These are phyloP conservation scores for Anas flavirostris DNA, from an alignment of 2,797 vertebrate genomes.

Conservation along the genomic window DNA sequence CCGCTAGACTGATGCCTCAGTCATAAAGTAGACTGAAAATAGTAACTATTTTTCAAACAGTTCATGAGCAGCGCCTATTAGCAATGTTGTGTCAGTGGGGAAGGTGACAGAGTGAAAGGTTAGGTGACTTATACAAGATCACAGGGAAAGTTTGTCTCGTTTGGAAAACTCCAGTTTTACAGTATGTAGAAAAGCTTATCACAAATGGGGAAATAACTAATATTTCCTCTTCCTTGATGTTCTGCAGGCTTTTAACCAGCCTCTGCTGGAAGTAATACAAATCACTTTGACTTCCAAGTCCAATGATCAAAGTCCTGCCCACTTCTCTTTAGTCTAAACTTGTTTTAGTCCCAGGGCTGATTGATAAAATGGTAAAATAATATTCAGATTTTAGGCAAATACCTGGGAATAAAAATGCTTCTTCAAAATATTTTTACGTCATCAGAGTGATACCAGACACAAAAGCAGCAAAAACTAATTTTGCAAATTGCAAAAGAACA, in stretches of 20 bases:
- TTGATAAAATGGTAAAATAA: background rate
- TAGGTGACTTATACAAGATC: background rate
- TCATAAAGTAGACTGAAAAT: background rate
- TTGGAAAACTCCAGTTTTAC: background rate
- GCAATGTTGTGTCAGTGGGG: rapidly evolving
- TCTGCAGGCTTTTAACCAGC: background rate
- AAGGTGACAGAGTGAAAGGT: background rate
- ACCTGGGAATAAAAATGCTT: background rate
- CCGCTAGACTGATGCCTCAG: background rate
- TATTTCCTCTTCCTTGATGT: background rate
- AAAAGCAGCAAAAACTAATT: background rate
- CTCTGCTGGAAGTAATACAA: background rate
- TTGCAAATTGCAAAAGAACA: background rate
- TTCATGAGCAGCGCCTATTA: background rate
- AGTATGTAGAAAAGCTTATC: background rate
- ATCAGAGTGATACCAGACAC: background rate
- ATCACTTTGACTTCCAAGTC: background rate
- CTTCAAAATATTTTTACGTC: background rate
- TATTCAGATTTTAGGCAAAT: background rate
- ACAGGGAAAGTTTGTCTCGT: background rate
- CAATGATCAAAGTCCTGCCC: background rate
- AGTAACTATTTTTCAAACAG: background rate
- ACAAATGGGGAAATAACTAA: background rate
- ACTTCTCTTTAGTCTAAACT: background rate
- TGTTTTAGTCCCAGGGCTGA: background rate